Percentiles rank a stretch among this genome's conserved stretches.
These are phyloP conservation scores for Pandemis heparana DNA, from an alignment of 2,888 invertebrate species.

Conservation along the genomic window DNA sequence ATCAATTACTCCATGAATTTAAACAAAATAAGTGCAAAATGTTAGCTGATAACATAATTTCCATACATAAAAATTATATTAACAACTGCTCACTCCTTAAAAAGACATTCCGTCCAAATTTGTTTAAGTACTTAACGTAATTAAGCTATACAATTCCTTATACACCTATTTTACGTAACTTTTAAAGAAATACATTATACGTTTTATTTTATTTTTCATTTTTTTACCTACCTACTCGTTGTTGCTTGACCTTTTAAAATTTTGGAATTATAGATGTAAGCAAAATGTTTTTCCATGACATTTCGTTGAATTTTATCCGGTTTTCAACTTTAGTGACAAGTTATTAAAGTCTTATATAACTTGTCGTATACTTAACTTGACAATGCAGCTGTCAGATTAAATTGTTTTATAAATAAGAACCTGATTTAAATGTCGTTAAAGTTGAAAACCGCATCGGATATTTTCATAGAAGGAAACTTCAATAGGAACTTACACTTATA, in stretches of 20 bases:
- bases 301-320: too few species aligned
- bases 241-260: not conserved
- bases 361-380: too few species aligned
- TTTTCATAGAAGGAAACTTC: too few species aligned
- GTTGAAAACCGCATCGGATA: too few species aligned
- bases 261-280: too few species aligned
- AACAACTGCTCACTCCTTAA: constrained; percentile 26
- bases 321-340: too few species aligned
- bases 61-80: not conserved
- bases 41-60: constrained; percentile 4
- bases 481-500: constrained; percentile 23
- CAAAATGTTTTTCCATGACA: too few species aligned
- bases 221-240: not conserved
- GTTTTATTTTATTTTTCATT: constrained; percentile 25
- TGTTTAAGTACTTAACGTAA: constrained; percentile 46
- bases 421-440: too few species aligned
- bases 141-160: constrained; percentile 46
- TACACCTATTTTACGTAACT: constrained; percentile 52
- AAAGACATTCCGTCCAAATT: constrained; percentile 53
- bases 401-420: too few species aligned
- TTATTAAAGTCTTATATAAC: too few species aligned
- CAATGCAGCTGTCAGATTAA: too few species aligned
- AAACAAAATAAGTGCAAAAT: not conserved
- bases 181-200: constrained; percentile 57
- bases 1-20: not conserved